These are phyloP conservation scores for Acheta domesticus DNA, from an alignment of 2,888 invertebrate genomes.

Conservation along the genomic window DNA sequence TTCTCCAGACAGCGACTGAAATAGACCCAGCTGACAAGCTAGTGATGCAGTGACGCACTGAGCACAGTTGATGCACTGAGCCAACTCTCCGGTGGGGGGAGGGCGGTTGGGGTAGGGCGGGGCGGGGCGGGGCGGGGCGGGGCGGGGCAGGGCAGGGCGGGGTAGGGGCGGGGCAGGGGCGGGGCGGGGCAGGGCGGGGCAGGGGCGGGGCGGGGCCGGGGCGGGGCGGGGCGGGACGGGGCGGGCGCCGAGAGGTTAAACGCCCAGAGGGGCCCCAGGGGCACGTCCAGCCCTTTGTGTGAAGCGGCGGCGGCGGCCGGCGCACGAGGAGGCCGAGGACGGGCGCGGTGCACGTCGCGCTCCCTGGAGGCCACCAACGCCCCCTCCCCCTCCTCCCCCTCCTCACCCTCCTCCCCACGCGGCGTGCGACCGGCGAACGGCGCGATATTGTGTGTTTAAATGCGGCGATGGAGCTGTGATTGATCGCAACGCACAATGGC, in stretches of 20 bases:
- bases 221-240: neutral
- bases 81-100: too few relatives aligned
- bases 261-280: neutral
- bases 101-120: too few relatives aligned
- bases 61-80: too few relatives aligned
- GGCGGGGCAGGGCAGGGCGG: too few relatives aligned
- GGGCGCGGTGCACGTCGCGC: neutral
- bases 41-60: too few relatives aligned
- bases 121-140: too few relatives aligned
- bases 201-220: neutral
- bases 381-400: neutral
- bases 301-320: neutral
- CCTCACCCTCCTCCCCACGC: neutral
- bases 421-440: neutral
- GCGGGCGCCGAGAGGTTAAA: neutral
- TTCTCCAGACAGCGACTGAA: too few relatives aligned
- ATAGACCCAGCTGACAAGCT: too few relatives aligned
- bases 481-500: neutral
- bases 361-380: neutral
- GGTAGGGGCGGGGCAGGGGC: too few relatives aligned
- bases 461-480: neutral
- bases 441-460: conserved; percentile 5
- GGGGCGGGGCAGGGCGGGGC: too few relatives aligned
- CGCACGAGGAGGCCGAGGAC: neutral
- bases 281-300: neutral